phyloP scores from a whole-genome alignment of 2,888 invertebrate genomes.

The Heliconius cydno region DNA sequence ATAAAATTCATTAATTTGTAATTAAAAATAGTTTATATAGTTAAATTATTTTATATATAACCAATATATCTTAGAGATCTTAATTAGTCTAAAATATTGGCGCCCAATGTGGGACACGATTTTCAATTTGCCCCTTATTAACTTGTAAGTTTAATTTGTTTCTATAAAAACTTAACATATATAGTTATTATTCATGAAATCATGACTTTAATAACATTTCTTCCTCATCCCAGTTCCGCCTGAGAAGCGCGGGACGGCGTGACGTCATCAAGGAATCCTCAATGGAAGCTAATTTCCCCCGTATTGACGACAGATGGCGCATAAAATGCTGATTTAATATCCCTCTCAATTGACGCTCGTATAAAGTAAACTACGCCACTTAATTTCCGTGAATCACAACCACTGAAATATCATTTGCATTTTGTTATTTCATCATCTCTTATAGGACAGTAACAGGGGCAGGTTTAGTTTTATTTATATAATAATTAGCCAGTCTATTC shows the following conservation, averaged over 20 bases:
- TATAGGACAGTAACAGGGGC: neutral
- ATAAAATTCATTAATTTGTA: too few relatives aligned
- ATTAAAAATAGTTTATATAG: too few relatives aligned
- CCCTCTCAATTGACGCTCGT: constrained; percentile 29
- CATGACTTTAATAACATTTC: too few relatives aligned
- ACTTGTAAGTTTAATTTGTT: neutral
- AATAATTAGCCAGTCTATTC: neutral
- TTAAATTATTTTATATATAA: too few relatives aligned
- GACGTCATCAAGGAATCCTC: constrained; percentile 33
- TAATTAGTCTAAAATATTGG: neutral
- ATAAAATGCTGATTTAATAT: constrained; percentile 32
- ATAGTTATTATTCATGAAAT: neutral
- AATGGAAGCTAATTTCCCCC: constrained; percentile 23
- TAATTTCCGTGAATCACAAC: constrained; percentile 30
- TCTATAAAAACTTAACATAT: neutral
- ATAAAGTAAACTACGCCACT: constrained; percentile 34
- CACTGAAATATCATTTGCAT: constrained; percentile 14
- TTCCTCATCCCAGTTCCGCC: constrained; percentile 4
- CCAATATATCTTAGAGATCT: too few relatives aligned
- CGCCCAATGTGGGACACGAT: constrained; percentile 7
- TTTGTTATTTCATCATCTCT: constrained; percentile 15
- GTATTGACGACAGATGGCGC: constrained; percentile 35
- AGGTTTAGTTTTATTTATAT: neutral
- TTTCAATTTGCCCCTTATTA: neutral
- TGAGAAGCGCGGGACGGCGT: constrained; percentile 21